A percentile compares a stretch with the other conserved stretches of the same genome.
These are phyloP conservation scores for Hemiscyllium ocellatum DNA, from an alignment of 2,113 vertebrate species.

Conservation along the genomic window DNA sequence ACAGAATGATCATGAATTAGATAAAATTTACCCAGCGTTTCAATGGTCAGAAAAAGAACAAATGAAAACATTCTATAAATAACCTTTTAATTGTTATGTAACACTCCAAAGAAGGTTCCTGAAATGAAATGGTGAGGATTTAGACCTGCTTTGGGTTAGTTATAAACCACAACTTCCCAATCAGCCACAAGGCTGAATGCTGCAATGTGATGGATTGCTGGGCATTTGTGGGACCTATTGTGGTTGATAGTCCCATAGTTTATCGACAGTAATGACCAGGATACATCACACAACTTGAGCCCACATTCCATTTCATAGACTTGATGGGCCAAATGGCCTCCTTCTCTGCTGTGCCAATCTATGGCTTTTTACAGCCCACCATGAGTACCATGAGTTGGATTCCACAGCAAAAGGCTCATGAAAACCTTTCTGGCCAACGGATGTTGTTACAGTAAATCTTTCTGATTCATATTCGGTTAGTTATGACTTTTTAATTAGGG, in stretches of 20 bases:
- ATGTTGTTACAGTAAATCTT: neutral
- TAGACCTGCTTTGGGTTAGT: neutral
- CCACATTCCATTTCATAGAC: neutral
- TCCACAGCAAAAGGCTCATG: neutral
- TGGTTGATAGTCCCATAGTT: neutral
- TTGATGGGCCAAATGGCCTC: too few species aligned
- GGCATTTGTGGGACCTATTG: neutral
- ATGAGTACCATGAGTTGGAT: neutral
- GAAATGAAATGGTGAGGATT: neutral
- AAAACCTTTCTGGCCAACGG: neutral
- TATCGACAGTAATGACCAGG: neutral
- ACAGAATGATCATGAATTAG: neutral
- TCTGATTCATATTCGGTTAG: neutral
- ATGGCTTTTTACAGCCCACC: neutral
- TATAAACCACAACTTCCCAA: neutral
- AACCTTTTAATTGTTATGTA: neutral
- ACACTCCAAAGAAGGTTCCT: neutral
- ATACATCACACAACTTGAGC: neutral
- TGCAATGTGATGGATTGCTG: neutral
- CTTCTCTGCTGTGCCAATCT: too few species aligned
- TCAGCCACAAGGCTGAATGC: neutral
- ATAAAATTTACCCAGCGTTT: too few species aligned
- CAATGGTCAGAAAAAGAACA: neutral
- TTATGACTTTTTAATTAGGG: too few species aligned
- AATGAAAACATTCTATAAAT: neutral